phyloP scores from a whole-genome alignment of 2,888 invertebrate species.

The Dasypogon diadema region DNA sequence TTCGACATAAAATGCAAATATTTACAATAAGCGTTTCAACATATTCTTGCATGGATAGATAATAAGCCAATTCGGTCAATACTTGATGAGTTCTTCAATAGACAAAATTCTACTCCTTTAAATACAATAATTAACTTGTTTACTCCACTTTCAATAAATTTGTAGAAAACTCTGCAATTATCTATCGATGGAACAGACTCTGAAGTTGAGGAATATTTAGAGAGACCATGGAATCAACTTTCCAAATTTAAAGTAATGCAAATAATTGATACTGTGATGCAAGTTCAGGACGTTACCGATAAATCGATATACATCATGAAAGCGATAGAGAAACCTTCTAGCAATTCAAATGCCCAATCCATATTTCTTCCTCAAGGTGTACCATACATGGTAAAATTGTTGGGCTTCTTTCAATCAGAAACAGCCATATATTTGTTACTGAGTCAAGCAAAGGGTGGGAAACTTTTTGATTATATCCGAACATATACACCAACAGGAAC shows the following conservation, averaged over 20 bases:
- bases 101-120: too few species aligned
- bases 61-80: too few species aligned
- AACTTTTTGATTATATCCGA: slow-evolving; percentile 64
- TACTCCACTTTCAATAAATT: too few species aligned
- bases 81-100: too few species aligned
- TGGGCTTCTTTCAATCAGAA: slow-evolving; percentile 67
- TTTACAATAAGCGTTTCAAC: too few species aligned
- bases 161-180: slow-evolving; percentile 61
- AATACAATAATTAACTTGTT: too few species aligned
- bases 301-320: slow-evolving; percentile 66
- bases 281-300: slow-evolving; percentile 67
- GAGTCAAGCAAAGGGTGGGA: slow-evolving; percentile 66
- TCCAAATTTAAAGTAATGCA: slow-evolving; percentile 66
- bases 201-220: slow-evolving; percentile 61
- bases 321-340: slow-evolving; percentile 67
- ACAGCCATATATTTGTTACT: slow-evolving; percentile 66
- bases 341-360: slow-evolving; percentile 64
- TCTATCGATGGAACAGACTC: slow-evolving; percentile 62
- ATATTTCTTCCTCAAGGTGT: slow-evolving; percentile 67
- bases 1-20: too few species aligned
- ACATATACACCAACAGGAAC: slow-evolving; percentile 60
- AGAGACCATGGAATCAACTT: slow-evolving; percentile 67
- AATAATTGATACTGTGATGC: slow-evolving; percentile 65
- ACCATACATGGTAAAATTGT: slow-evolving; percentile 66
- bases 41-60: too few species aligned